Conservation (phyloP, 2,797 vertebrate species). For the Sebastes variabilis region DNA sequence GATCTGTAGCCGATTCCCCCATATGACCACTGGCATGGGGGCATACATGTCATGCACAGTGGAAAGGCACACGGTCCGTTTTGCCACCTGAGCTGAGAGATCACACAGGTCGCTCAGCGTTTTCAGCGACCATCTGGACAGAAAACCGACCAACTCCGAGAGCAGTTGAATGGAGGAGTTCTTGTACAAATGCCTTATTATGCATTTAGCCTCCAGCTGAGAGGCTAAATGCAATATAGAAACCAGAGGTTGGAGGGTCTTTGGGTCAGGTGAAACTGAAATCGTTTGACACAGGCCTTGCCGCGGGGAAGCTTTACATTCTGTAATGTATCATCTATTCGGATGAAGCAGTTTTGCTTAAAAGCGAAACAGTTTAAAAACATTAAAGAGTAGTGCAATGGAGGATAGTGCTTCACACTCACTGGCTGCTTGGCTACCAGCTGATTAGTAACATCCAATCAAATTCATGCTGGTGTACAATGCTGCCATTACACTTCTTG, state of each 20-base stretch:
- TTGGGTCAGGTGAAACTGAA: neutral
- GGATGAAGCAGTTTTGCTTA: neutral
- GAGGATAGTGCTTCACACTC: neutral
- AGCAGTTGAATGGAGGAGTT: neutral
- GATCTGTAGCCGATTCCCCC: constrained; percentile 18
- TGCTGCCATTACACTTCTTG: neutral
- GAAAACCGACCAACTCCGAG: constrained; percentile 15
- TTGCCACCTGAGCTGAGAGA: constrained; percentile 36
- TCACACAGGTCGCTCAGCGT: constrained; percentile 13
- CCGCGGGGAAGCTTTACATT: neutral
- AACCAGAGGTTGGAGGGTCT: neutral
- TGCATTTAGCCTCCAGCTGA: constrained; percentile 1
- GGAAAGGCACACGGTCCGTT: constrained; percentile 19
- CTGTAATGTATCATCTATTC: neutral
- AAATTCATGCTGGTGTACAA: neutral
- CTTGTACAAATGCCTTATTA: neutral
- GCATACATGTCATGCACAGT: constrained; percentile 16
- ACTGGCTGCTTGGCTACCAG: neutral
- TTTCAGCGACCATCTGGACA: constrained; percentile 42
- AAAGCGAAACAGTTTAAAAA: neutral
- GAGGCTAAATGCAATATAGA: neutral
- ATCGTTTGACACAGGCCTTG: neutral
- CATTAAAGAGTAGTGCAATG: neutral
- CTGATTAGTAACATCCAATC: neutral
- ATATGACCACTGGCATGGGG: neutral